These are phyloP conservation scores for Drosophila chauvacae DNA, from an alignment of 1,140 invertebrate genomes.

Conservation along the genomic window DNA sequence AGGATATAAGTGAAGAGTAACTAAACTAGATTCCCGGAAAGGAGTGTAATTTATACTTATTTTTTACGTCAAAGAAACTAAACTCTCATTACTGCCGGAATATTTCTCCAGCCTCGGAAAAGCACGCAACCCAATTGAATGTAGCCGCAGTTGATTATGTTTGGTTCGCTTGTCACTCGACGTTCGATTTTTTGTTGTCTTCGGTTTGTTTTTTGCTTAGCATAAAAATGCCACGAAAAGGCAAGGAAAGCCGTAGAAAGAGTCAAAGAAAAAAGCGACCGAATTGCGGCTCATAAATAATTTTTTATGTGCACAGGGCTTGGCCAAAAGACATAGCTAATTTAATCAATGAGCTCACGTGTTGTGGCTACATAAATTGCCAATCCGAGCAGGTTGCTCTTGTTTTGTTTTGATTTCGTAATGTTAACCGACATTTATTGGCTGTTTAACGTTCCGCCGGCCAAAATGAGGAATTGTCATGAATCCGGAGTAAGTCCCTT, in stretches of 20 bases:
- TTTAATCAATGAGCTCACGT: slow-evolving; percentile 81
- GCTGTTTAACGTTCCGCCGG: slow-evolving; percentile 53
- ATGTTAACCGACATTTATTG: slow-evolving; percentile 72
- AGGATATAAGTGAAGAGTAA: background rate
- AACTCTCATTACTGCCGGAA: background rate
- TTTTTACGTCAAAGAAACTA: background rate
- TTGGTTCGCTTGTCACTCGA: slow-evolving; percentile 65
- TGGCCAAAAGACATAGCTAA: slow-evolving; percentile 57
- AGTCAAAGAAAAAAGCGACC: slow-evolving; percentile 32
- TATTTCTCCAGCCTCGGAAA: slow-evolving; percentile 34
- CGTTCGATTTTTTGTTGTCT: slow-evolving; percentile 48
- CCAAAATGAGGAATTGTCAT: slow-evolving; percentile 68
- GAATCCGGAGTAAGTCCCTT: slow-evolving; percentile 25
- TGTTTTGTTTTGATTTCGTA: slow-evolving; percentile 67
- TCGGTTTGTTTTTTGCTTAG: slow-evolving; percentile 51
- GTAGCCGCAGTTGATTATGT: slow-evolving; percentile 70
- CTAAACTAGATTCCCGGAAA: background rate
- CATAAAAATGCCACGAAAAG: slow-evolving; percentile 70
- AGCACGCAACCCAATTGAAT: slow-evolving; percentile 73
- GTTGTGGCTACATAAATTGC: slow-evolving; percentile 77
- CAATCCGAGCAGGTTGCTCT: slow-evolving; percentile 46
- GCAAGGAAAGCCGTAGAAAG: slow-evolving; percentile 38
- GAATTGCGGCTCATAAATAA: slow-evolving; percentile 70
- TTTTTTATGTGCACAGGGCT: slow-evolving; percentile 72
- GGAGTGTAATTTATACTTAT: background rate